Conservation (phyloP, 2,113 vertebrate genomes). For the Protobothrops mucrosquamatus region DNA sequence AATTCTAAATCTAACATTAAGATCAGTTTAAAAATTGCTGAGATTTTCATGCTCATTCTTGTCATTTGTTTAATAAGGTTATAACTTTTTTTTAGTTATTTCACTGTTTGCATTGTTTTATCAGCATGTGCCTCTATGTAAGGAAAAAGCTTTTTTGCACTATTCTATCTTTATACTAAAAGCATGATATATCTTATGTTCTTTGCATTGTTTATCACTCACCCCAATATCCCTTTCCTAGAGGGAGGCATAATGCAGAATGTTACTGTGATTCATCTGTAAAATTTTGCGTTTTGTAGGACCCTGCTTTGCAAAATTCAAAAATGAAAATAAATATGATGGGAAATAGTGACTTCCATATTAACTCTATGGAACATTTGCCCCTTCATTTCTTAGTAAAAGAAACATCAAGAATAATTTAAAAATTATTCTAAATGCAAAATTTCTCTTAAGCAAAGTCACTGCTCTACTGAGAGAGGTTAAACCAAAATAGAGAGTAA, state of each 20-base stretch:
- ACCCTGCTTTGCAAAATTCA: not conserved
- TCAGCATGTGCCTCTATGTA: constrained; percentile 79
- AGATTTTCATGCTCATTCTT: constrained; percentile 80
- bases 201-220: constrained; percentile 69
- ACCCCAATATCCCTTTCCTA: constrained; percentile 70
- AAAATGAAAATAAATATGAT: not conserved
- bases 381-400: constrained; percentile 41
- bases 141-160: constrained; percentile 54
- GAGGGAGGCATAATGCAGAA: constrained; percentile 62
- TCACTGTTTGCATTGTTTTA: constrained; percentile 74
- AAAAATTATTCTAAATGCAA: not conserved
- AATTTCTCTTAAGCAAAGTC: constrained; percentile 56
- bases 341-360: not conserved
- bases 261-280: constrained; percentile 68
- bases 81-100: constrained; percentile 66
- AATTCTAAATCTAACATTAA: constrained; percentile 45
- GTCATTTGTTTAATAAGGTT: constrained; percentile 78
- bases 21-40: constrained; percentile 67
- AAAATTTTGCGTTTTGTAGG: constrained; percentile 1
- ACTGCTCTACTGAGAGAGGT: constrained; percentile 53
- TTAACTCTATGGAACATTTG: not conserved
- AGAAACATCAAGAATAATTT: not conserved
- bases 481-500: constrained; percentile 66
- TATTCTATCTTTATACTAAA: constrained; percentile 70
- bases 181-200: constrained; percentile 78